Evolutionary conservation across 1,140 invertebrate species (phyloP), one percentile per base, ranked within the genome.

Genomic region (Polyergus mexicanus): DNA sequence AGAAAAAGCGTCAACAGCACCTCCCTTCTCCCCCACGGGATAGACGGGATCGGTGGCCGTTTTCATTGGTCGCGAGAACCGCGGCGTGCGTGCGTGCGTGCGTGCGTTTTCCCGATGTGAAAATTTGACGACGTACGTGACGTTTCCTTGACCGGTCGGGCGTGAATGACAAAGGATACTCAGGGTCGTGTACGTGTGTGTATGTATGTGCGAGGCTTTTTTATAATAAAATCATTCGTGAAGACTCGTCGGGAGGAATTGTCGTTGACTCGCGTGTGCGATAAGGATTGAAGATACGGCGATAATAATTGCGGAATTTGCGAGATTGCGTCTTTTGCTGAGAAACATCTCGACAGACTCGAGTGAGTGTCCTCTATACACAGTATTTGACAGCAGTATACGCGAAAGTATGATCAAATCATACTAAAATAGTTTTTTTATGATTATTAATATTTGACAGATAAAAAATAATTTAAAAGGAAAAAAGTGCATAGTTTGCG

Each of bases 281-380:
- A 22, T 35, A 19, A 38, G 32, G 32, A 3, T 32, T 19, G 66
- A 72, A 76, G 56, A 41, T 25, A 1, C 7, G 32, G 68, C 56
- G 75, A 81, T 75, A 51, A 22, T 76, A 60, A 74, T 75, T 22
- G 85, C 54, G 22, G 16, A 32, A 28, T 35, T 47, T 6, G 10
- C 41, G 28, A 41, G 54, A 32, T n/a, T 74, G 56, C 16, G 22
- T 44, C 4, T 63, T 62, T 75, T 62, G 2, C 65, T 51, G 41
- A 56, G 56, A 44, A 65, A 8, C 41, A n/a, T 16, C 19, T 63
- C 54, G n/a, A 56, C 51, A 22, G 41, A 41, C 16, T 47, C 47
- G 58, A 75, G 86, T 87, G 56, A 86, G 87, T 84, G 68, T 32
- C 54, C 25, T 66, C 13, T 62, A 38, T 38, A 38, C 7, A 38